Percentiles rank a stretch among this genome's conserved stretches.
Conservation (phyloP, 1,140 invertebrate genomes). For the Nautilus pompilius region DNA sequence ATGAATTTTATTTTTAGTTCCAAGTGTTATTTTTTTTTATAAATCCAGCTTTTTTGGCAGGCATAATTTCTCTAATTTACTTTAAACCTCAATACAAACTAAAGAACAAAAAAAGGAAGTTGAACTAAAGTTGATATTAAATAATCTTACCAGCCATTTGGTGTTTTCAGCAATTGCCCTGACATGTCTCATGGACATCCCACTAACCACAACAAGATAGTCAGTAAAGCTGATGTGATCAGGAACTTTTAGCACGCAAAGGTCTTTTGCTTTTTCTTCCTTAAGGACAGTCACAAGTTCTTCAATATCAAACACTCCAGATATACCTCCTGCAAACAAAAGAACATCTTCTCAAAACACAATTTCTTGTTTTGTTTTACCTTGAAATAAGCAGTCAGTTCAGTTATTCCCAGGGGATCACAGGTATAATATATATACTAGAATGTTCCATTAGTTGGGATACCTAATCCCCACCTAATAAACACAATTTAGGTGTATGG, state of each 20-base stretch:
- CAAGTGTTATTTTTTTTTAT: too few species aligned
- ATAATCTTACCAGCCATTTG: constrained; percentile 63
- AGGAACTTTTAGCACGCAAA: constrained; percentile 78
- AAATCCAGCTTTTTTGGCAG: neutral
- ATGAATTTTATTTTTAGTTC: too few species aligned
- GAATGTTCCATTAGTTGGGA: too few species aligned
- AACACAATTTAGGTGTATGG: too few species aligned
- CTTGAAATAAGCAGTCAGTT: too few species aligned
- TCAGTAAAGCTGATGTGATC: constrained; percentile 74
- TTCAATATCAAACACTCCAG: constrained; percentile 82
- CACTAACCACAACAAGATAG: constrained; percentile 76
- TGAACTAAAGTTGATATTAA: neutral
- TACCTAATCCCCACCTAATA: too few species aligned
- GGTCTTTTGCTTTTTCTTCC: constrained; percentile 73
- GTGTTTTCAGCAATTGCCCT: constrained; percentile 73
- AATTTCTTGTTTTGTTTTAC: too few species aligned
- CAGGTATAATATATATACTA: too few species aligned
- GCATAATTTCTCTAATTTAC: neutral
- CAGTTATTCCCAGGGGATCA: too few species aligned
- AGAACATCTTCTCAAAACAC: too few species aligned
- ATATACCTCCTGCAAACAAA: constrained; percentile 65
- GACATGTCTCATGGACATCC: constrained; percentile 72
- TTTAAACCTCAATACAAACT: neutral
- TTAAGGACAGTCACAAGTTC: constrained; percentile 75
- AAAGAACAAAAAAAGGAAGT: neutral